phyloP scores from a whole-genome alignment of 2,888 invertebrate species.

The Synergus japonicus region DNA sequence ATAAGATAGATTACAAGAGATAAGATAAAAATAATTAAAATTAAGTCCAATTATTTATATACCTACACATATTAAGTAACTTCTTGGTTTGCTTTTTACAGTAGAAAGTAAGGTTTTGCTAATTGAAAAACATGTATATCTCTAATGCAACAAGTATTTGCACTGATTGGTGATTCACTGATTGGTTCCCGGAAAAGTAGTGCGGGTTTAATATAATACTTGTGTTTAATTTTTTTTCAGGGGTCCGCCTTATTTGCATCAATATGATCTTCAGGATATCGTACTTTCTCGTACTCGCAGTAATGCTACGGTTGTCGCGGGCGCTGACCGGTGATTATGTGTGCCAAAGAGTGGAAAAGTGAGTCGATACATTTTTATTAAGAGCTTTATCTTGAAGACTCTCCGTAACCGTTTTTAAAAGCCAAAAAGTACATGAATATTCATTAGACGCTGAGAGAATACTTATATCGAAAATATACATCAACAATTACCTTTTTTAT shows the following conservation, averaged over 20 bases:
- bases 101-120: not conserved
- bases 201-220: not conserved
- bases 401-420: not conserved
- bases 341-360: slow-evolving; percentile 76
- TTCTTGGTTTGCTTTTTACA: not conserved
- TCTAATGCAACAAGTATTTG: not conserved
- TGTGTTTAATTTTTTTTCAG: slow-evolving; percentile 21
- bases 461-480: not conserved
- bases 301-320: slow-evolving; percentile 56
- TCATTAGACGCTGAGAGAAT: not conserved
- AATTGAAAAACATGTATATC: not conserved
- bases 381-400: slow-evolving; percentile 17
- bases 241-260: slow-evolving; percentile 30
- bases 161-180: not conserved
- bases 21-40: not conserved
- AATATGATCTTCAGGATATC: slow-evolving; percentile 53
- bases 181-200: not conserved
- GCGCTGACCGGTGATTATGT: slow-evolving; percentile 71
- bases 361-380: slow-evolving; percentile 58
- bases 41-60: not conserved
- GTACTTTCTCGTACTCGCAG: slow-evolving; percentile 58
- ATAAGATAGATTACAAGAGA: slow-evolving; percentile 4
- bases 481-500: not conserved
- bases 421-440: not conserved
- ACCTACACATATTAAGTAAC: not conserved